Conservation (phyloP, 2,888 invertebrate species). For the Philopedon plagiatum region DNA sequence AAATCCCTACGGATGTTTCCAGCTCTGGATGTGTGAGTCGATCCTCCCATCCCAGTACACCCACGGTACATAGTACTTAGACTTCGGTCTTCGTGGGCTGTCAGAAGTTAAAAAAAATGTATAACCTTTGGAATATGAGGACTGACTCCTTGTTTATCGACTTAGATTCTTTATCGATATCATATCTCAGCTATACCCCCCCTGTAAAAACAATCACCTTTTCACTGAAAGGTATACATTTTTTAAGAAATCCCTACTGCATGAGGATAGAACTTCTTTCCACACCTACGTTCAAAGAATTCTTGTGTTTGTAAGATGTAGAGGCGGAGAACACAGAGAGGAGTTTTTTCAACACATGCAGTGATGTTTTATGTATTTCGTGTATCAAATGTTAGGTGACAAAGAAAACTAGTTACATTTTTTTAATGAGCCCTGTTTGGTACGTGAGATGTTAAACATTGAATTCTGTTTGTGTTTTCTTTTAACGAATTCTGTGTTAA, state of each 20-base stretch:
- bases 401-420: constrained; percentile 42
- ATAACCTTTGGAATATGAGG: too few relatives aligned
- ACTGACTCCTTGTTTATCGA: too few relatives aligned
- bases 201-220: not conserved
- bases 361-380: constrained; percentile 45
- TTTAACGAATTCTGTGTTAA: too few relatives aligned
- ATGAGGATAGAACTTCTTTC: constrained; percentile 35
- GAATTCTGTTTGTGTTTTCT: not conserved
- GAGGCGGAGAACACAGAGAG: constrained; percentile 25
- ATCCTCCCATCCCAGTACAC: too few relatives aligned
- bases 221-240: constrained; percentile 20
- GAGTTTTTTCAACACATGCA: constrained; percentile 18
- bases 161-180: constrained; percentile 1
- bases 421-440: constrained; percentile 25
- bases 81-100: too few relatives aligned
- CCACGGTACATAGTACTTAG: too few relatives aligned
- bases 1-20: too few relatives aligned
- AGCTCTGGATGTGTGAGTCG: too few relatives aligned
- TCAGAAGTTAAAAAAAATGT: too few relatives aligned
- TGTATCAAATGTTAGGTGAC: constrained; percentile 39
- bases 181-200: not conserved
- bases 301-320: constrained; percentile 31
- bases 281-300: constrained; percentile 42
- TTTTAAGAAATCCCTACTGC: constrained; percentile 35
- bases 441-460: constrained; percentile 18